A percentile compares a stretch with the other conserved stretches of the same genome.
These are phyloP conservation scores for Tethea ocularis DNA, from an alignment of 2,888 invertebrate genomes.

Conservation along the genomic window DNA sequence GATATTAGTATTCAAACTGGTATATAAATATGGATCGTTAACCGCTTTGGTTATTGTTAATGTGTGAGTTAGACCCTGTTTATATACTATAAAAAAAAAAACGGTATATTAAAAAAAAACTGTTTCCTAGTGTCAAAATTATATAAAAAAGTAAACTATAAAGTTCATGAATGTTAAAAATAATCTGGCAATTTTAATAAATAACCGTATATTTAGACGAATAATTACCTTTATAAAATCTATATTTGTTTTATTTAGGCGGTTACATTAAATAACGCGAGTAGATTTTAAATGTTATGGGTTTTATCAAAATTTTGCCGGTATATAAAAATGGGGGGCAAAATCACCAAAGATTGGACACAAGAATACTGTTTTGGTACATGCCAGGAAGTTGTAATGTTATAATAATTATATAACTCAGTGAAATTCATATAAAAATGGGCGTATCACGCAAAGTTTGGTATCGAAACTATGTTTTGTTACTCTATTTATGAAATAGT, in stretches of 20 bases:
- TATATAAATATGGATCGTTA: neutral
- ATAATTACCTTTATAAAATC: neutral
- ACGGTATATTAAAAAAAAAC: neutral
- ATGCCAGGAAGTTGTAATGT: neutral
- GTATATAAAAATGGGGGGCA: neutral
- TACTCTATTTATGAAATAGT: neutral
- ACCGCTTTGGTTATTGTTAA: neutral
- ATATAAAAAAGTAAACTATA: neutral
- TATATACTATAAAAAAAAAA: neutral
- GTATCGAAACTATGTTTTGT: neutral
- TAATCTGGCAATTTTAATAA: slow-evolving; percentile 1
- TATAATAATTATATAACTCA: neutral
- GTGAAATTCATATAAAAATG: neutral
- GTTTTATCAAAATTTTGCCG: neutral
- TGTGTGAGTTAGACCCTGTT: neutral
- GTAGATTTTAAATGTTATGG: neutral
- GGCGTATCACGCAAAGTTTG: neutral
- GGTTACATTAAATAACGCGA: neutral
- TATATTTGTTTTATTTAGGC: neutral
- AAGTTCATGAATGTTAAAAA: neutral
- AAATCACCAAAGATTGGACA: neutral
- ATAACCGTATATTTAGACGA: neutral
- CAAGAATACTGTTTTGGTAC: neutral
- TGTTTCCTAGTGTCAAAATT: slow-evolving; percentile 2
- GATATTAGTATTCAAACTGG: neutral